Conservation (phyloP, 2,888 invertebrate genomes). For the Ophion costatus region DNA sequence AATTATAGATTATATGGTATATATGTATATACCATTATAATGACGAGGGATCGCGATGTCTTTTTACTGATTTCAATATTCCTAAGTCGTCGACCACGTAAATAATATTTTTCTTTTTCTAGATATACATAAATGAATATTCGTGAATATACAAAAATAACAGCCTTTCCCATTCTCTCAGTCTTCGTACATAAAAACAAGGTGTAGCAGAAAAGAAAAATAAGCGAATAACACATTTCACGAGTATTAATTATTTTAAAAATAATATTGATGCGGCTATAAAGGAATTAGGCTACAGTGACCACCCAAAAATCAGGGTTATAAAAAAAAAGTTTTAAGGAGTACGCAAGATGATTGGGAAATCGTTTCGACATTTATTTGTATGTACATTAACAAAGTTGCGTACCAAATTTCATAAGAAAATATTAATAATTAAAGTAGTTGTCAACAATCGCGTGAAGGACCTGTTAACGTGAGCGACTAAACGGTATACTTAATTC, state of each 20-base stretch:
- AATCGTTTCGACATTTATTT: too few species aligned
- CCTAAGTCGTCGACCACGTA: conserved; percentile 51
- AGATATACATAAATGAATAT: conserved; percentile 14
- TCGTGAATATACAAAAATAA: conserved; percentile 14
- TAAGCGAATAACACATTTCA: conserved; percentile 10
- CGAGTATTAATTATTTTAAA: conserved; percentile 23
- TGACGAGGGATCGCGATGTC: conserved; percentile 19
- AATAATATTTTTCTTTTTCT: conserved; percentile 7
- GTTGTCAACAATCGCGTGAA: too few species aligned
- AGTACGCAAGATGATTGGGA: too few species aligned
- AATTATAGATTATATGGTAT: too few species aligned
- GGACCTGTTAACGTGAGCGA: too few species aligned
- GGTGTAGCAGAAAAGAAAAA: conserved; percentile 19
- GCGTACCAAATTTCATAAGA: too few species aligned
- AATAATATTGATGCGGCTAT: conserved; percentile 19
- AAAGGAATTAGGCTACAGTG: not conserved
- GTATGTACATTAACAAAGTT: too few species aligned
- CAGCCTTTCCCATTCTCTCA: conserved; percentile 50
- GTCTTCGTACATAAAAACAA: conserved; percentile 51
- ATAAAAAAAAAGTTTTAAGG: too few species aligned
- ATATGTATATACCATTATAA: conserved; percentile 9
- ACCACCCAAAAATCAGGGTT: too few species aligned
- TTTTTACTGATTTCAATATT: conserved; percentile 28
- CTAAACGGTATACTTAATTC: too few species aligned
- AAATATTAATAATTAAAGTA: too few species aligned